Evolutionary conservation across 2,797 vertebrate genomes (phyloP), one percentile per base, ranked within the genome.

Genomic region (Pipistrellus kuhlii): DNA sequence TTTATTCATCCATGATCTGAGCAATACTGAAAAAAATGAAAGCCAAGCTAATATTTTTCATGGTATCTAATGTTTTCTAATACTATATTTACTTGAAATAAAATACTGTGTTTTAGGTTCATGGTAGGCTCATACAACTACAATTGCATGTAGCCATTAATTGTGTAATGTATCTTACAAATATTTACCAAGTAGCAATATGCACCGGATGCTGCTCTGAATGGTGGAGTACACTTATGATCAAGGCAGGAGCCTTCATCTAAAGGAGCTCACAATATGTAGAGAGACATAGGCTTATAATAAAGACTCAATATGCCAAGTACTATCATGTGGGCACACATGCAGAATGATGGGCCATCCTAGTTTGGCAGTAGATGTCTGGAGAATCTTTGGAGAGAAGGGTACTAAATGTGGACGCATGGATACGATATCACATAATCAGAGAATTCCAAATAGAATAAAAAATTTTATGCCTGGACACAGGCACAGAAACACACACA

Each of bases 151-250:
- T 93, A 41, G 23, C 21, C 86, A 41, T 73, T 87, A 35, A 51
- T 66, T 90, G 38, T 5, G 0, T 44, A 44, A 27, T 83, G 5
- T 27, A 44, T 89, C 38, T 91, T 95, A 32, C 13, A 89, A 41
- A 88, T 88, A 89, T 91, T 94, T 96, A 68, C n/a, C 68, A 89
- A 95, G 78, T 82, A 66, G 18, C 15, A 35, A 3, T 87, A 44
- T 71, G 20, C 17, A 62, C 55, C 21, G 94, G 35, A 64, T 69
- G 48, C 38, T 87, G 9, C 87, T 91, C 62, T 51, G 41, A 91
- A 81, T 94, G 41, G 62, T 90, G 48, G n/a, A 35, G 48, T 46
- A 85, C 9, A 76, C 38, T 82, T 88, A 76, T 6, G 57, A 88
- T 62, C 27, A 95, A 92, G 72, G 23, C 32, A 95, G 44, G 5